These are phyloP conservation scores for Allobates femoralis DNA, from an alignment of 2,797 vertebrate species.

Conservation along the genomic window DNA sequence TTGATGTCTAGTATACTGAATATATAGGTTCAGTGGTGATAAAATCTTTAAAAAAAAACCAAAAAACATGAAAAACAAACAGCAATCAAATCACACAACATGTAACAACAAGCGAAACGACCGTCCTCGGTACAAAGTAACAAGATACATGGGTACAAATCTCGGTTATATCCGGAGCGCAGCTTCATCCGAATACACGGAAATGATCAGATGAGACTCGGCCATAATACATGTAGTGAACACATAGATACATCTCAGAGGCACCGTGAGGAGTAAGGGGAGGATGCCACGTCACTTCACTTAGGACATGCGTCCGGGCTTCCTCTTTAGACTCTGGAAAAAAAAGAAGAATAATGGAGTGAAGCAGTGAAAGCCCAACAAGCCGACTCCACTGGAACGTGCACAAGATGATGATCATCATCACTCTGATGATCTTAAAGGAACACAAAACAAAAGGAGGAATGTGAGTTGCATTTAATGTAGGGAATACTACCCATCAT, in stretches of 20 bases:
- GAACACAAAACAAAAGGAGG: too few relatives aligned
- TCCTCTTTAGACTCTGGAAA: constrained; percentile 68
- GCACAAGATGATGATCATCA: too few relatives aligned
- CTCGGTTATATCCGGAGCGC: neutral
- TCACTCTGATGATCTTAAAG: too few relatives aligned
- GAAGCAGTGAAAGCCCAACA: neutral
- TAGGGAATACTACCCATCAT: too few relatives aligned
- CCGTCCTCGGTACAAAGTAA: neutral
- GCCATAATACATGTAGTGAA: neutral
- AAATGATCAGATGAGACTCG: neutral
- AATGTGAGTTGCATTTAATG: too few relatives aligned
- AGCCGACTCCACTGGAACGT: too few relatives aligned
- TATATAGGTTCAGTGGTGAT: neutral
- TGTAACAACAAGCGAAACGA: neutral
- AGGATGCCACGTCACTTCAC: neutral
- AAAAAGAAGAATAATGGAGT: neutral
- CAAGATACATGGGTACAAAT: neutral
- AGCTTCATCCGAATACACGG: neutral
- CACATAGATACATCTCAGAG: neutral
- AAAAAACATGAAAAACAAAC: neutral
- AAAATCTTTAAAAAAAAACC: neutral
- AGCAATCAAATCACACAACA: neutral
- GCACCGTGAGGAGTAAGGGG: neutral
- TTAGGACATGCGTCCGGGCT: constrained; percentile 66
- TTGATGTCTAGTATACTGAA: neutral